Evolutionary conservation across 2,113 vertebrate species (phyloP).

Genomic region (Micromys minutus): DNA sequence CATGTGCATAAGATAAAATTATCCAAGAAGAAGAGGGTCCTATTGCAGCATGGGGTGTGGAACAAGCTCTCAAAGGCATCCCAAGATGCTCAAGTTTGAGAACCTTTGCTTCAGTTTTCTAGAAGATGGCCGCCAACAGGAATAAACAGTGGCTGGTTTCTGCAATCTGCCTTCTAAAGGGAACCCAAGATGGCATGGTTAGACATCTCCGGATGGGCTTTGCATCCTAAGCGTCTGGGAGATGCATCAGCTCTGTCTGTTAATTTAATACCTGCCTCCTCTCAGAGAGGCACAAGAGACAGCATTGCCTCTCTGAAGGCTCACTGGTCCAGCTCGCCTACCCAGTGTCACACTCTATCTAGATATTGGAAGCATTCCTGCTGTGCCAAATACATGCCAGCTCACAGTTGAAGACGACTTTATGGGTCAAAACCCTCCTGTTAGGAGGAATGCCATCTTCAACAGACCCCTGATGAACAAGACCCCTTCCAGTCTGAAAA

Average conservation of each 20-base stretch:
- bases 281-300: not conserved
- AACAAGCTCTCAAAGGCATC: not conserved
- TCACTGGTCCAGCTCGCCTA: no score
- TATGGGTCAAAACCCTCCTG: not conserved
- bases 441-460: not conserved
- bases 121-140: not conserved
- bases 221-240: not conserved
- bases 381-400: not conserved
- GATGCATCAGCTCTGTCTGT: not conserved
- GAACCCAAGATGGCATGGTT: not conserved
- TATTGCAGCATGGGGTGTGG: not conserved
- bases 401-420: not conserved
- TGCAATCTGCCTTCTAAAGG: not conserved
- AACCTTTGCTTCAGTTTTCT: not conserved
- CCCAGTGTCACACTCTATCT: not conserved
- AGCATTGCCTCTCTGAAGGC: not conserved
- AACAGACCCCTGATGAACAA: not conserved
- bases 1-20: not conserved
- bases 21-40: not conserved
- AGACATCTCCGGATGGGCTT: not conserved
- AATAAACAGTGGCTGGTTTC: not conserved
- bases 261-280: not conserved
- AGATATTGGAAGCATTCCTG: not conserved
- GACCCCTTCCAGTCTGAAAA: not conserved
- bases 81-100: not conserved